Evolutionary conservation across 2,888 invertebrate genomes (phyloP).

Genomic region (Exocentrus adspersus): DNA sequence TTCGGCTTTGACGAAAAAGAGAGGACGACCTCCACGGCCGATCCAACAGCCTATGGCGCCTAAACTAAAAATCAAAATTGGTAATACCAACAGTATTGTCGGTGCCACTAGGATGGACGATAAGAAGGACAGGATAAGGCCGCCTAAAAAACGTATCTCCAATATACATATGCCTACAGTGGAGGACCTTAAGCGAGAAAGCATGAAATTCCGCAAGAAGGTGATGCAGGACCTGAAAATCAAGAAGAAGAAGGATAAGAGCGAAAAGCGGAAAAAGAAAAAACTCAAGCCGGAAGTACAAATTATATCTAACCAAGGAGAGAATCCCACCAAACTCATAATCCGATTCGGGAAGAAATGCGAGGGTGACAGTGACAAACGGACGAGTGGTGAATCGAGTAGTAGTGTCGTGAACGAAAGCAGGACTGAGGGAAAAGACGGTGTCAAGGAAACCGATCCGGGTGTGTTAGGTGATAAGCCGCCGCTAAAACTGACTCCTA

Average conservation of each 20-base stretch:
- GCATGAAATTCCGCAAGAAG: slow-evolving; percentile 86
- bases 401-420: slow-evolving; percentile 42
- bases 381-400: slow-evolving; percentile 53
- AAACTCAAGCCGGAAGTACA: slow-evolving; percentile 66
- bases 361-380: slow-evolving; percentile 45
- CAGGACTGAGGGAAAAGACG: slow-evolving; percentile 15
- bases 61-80: slow-evolving; percentile 80
- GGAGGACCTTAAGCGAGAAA: slow-evolving; percentile 84
- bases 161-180: slow-evolving; percentile 72
- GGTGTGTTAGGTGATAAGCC: slow-evolving; percentile 27
- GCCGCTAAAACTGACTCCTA: slow-evolving; percentile 72
- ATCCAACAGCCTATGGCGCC: slow-evolving; percentile 52
- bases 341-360: slow-evolving; percentile 73
- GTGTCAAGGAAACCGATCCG: slow-evolving; percentile 5
- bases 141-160: slow-evolving; percentile 84
- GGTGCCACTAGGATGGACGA: slow-evolving; percentile 64
- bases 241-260: slow-evolving; percentile 68
- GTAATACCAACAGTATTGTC: slow-evolving; percentile 64
- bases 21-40: slow-evolving; percentile 59
- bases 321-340: slow-evolving; percentile 77
- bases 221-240: slow-evolving; percentile 87
- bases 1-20: slow-evolving; percentile 52
- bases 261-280: slow-evolving; percentile 69
- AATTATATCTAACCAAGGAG: slow-evolving; percentile 68
- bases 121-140: slow-evolving; percentile 69